These are phyloP conservation scores for Drosophila navojoa DNA, from an alignment of 1,140 invertebrate genomes.

Conservation along the genomic window DNA sequence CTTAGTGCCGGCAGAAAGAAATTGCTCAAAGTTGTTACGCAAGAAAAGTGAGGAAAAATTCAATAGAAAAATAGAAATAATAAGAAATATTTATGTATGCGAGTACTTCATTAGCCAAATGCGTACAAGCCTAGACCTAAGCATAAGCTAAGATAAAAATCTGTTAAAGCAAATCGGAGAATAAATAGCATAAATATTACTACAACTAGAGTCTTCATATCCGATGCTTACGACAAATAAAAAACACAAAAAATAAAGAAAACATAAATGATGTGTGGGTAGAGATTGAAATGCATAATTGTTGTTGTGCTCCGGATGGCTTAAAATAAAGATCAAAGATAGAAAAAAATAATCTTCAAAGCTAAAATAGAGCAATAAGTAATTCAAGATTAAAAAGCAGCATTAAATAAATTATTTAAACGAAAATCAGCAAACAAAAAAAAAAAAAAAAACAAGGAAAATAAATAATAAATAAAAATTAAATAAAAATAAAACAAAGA, in stretches of 20 bases:
- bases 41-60: slow-evolving; percentile 4
- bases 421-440: neutral
- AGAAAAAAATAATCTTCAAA: too few species aligned
- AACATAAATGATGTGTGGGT: neutral
- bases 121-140: slow-evolving; percentile 40
- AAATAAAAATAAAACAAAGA: too few species aligned
- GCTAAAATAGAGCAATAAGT: too few species aligned
- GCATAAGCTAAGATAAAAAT: neutral
- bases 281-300: neutral
- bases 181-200: neutral
- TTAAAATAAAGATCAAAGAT: too few species aligned
- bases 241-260: slow-evolving; percentile 20
- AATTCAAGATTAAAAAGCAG: neutral
- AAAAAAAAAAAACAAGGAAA: too few species aligned
- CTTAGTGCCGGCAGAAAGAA: slow-evolving; percentile 46
- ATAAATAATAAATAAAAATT: too few species aligned
- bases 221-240: slow-evolving; percentile 22
- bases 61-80: slow-evolving; percentile 6
- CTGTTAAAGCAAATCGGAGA: slow-evolving; percentile 8
- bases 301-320: too few species aligned
- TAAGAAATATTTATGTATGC: neutral
- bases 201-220: slow-evolving; percentile 18
- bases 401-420: neutral
- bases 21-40: slow-evolving; percentile 64
- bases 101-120: slow-evolving; percentile 62